Evolutionary conservation across 2,797 vertebrate species (phyloP), one percentile per base, ranked within the genome.

Genomic region (Octomys mimax): DNA sequence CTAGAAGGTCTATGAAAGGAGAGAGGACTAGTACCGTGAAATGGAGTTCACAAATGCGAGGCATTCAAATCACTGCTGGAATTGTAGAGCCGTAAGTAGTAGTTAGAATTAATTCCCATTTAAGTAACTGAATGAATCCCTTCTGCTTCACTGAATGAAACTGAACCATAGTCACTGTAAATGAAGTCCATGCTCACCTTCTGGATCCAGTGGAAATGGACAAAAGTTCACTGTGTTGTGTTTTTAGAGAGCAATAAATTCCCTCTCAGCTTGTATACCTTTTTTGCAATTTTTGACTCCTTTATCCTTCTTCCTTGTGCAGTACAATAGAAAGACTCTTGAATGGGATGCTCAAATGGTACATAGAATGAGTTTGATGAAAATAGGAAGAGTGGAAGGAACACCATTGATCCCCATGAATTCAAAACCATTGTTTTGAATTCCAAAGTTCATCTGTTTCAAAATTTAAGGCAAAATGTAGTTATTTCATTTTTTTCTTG

Each of bases 81-180:
- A 93, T 89, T 84, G 13, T 91, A 92, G 36, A 42, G 31, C 73
- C 54, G 24, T 68, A 81, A 79, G 57, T 19, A 92, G 54, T 66
- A 85, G 28, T 81, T 87, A 52, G 71, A 95, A 91, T 93, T 93
- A 94, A 95, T 88, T 96, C 18, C 46, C 11, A 2, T 26, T 94
- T 36, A 96, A 91, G 90, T 89, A 91, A 94, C n/a, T 81, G 89
- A 94, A 93, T 73, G 57, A 95, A 96, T 96, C 31, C 71, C n/a
- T 87, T 88, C 59, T 88, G 82, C 79, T 95, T 93, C 79, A 87
- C 6, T 93, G 79, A 94, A 61, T 93, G 14, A 90, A 94, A 86
- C 31, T 36, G 64, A 94, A 84, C 36, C 11, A 66, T 13, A 85
- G 75, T 89, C 78, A 4, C 16, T 97, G 42, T 87, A 68, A 84